phyloP scores from a whole-genome alignment of 2,888 invertebrate genomes.

The Ferrisia virgata region DNA sequence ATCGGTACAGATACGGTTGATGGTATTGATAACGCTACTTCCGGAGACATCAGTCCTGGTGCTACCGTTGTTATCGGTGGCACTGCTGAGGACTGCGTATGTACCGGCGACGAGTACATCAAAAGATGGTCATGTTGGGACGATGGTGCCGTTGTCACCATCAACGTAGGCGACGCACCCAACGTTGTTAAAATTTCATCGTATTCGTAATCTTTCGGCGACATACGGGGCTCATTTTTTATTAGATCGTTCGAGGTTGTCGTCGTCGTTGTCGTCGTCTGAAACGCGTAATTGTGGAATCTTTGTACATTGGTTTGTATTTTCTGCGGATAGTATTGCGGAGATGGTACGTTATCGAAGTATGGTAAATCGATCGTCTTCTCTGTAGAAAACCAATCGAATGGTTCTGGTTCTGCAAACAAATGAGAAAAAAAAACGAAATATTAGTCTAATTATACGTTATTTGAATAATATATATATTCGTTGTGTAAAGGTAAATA shows the following conservation, averaged over 20 bases:
- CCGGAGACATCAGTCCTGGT: not conserved
- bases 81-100: not conserved
- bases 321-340: not conserved
- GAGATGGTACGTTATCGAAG: slow-evolving; percentile 60
- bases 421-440: slow-evolving; percentile 35
- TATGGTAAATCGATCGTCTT: slow-evolving; percentile 67
- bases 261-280: slow-evolving; percentile 50
- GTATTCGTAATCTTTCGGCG: not conserved
- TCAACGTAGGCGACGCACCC: not conserved
- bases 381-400: slow-evolving; percentile 64
- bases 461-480: too few relatives aligned
- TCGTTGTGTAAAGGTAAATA: too few relatives aligned
- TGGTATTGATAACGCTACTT: too few relatives aligned
- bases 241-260: too few relatives aligned
- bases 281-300: slow-evolving; percentile 48
- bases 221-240: not conserved
- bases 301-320: slow-evolving; percentile 39
- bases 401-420: slow-evolving; percentile 57
- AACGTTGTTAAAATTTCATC: not conserved
- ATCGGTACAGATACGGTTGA: not conserved
- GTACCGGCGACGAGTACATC: not conserved
- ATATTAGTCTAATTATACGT: not conserved
- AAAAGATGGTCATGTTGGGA: not conserved
- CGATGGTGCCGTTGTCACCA: not conserved
- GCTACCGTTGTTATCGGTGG: not conserved